phyloP scores from a whole-genome alignment of 2,113 vertebrate species.

The Centrocercus urophasianus region DNA sequence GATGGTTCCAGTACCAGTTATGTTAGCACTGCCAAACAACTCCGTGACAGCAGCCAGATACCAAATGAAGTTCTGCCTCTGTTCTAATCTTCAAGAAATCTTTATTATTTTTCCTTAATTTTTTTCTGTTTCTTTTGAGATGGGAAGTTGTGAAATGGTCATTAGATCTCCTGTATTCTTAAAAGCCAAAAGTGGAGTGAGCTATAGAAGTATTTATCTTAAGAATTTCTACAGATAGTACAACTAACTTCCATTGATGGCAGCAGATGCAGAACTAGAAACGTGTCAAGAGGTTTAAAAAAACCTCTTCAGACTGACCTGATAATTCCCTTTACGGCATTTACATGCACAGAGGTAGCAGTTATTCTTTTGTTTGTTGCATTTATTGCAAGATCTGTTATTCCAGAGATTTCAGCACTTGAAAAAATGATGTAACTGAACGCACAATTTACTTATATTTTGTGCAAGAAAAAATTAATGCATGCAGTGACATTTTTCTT shows the following conservation, averaged over 20 bases:
- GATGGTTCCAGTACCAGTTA: slow-evolving; percentile 21
- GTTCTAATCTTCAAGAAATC: not conserved
- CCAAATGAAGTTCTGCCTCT: not conserved
- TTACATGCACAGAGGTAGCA: not conserved
- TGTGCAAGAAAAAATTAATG: not conserved
- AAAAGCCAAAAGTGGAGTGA: not conserved
- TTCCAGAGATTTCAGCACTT: not conserved
- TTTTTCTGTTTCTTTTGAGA: not conserved
- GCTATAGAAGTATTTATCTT: not conserved
- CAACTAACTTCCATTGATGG: not conserved
- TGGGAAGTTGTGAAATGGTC: not conserved
- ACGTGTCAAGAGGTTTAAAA: not conserved
- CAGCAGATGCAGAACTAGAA: not conserved
- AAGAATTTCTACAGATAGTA: not conserved
- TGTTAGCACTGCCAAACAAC: not conserved
- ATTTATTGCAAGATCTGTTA: not conserved
- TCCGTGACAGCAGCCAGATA: not conserved
- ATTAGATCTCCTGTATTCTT: not conserved
- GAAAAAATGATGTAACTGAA: not conserved
- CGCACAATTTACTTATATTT: not conserved
- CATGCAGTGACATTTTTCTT: not conserved
- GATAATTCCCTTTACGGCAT: not conserved
- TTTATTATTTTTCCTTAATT: not conserved
- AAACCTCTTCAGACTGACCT: not conserved
- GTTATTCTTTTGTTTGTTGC: not conserved